Conservation (phyloP, 2,113 vertebrate genomes). For the Proterorhinus semilunaris region DNA sequence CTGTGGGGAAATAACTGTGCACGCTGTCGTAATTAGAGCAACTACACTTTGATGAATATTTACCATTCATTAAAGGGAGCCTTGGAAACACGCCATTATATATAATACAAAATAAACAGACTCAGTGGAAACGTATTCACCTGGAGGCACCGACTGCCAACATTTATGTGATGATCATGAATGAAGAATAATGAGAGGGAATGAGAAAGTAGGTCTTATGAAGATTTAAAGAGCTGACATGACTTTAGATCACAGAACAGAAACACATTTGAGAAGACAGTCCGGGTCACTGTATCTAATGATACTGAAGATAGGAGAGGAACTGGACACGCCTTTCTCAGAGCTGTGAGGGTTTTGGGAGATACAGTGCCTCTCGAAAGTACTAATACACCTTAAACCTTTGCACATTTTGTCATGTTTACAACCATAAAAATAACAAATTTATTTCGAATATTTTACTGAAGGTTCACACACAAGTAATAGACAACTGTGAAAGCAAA, state of each 20-base stretch:
- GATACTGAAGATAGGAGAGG: background rate
- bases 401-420: too few relatives aligned
- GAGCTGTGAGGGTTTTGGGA: background rate
- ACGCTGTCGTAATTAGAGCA: conserved; percentile 1
- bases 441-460: too few relatives aligned
- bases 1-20: conserved; percentile 4
- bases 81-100: background rate
- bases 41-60: conserved; percentile 8
- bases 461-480: too few relatives aligned
- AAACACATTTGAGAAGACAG: conserved; percentile 1
- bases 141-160: conserved; percentile 6
- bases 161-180: conserved; percentile 6
- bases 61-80: conserved; percentile 5
- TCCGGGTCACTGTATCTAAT: background rate
- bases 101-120: conserved; percentile 17
- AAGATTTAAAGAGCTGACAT: conserved; percentile 13
- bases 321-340: background rate
- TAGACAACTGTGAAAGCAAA: too few relatives aligned
- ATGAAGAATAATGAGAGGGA: background rate
- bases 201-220: background rate
- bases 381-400: too few relatives aligned
- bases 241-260: conserved; percentile 19
- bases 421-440: too few relatives aligned
- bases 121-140: background rate
- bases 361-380: too few relatives aligned